Evolutionary conservation across 2,113 vertebrate species (phyloP).

Genomic region (Pygoscelis adeliae): DNA sequence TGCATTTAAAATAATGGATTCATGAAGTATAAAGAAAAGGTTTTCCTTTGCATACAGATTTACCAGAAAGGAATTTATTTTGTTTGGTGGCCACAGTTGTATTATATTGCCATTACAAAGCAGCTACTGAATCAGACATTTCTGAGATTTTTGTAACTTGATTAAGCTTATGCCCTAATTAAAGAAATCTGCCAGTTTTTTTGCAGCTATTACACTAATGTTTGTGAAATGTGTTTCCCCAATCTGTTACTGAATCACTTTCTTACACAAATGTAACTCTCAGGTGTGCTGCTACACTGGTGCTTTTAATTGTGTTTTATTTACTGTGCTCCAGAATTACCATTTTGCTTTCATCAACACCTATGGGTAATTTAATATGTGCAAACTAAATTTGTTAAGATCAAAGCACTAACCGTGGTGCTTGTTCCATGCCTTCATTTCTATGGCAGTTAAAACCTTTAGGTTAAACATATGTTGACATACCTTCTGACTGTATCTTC

Average conservation of each 20-base stretch:
- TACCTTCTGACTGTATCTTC: neutral
- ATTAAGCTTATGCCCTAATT: slow-evolving; percentile 10
- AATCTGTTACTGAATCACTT: neutral
- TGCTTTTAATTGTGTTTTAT: slow-evolving; percentile 53
- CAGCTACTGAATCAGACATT: neutral
- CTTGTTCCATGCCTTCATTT: neutral
- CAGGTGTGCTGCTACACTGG: neutral
- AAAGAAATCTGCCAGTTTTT: neutral
- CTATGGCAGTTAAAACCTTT: neutral
- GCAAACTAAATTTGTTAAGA: neutral
- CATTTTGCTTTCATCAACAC: slow-evolving; percentile 49
- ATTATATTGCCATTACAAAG: neutral
- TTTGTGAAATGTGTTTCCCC: neutral
- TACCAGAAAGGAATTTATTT: neutral
- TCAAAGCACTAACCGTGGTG: neutral
- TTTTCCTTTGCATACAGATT: neutral
- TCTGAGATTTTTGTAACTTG: neutral
- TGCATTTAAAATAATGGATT: neutral
- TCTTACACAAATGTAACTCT: slow-evolving; percentile 1
- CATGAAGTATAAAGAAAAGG: neutral
- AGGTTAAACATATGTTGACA: neutral
- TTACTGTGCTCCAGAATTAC: slow-evolving; percentile 39
- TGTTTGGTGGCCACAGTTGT: neutral
- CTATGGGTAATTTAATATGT: slow-evolving; percentile 7
- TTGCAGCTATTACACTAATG: neutral